These are phyloP conservation scores for Monarcha castaneiventris DNA, from an alignment of 2,113 vertebrate genomes.

Conservation along the genomic window DNA sequence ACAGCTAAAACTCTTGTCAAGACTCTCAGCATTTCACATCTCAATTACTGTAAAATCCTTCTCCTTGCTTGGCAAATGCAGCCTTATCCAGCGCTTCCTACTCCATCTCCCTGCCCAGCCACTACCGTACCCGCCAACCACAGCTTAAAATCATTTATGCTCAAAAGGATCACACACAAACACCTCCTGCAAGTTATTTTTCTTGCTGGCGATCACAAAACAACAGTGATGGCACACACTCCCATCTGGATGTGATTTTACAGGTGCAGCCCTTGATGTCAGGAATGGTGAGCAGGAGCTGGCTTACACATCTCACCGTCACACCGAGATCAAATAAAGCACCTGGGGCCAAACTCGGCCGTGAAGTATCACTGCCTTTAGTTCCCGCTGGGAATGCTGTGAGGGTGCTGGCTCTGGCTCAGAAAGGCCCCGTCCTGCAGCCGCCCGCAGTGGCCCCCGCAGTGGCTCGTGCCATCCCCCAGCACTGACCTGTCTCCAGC, in stretches of 20 bases:
- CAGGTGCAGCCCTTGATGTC: background rate
- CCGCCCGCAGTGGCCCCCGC: rapidly evolving
- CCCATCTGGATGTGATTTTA: background rate
- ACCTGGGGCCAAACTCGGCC: background rate
- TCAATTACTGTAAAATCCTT: slow-evolving; percentile 70
- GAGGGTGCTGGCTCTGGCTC: background rate
- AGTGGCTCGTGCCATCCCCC: background rate
- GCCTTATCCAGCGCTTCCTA: slow-evolving; percentile 52
- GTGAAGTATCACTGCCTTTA: background rate
- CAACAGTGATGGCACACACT: background rate
- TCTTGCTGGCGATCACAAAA: background rate
- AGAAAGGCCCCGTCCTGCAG: background rate
- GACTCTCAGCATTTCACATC: slow-evolving; percentile 68
- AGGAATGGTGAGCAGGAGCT: background rate
- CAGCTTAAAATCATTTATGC: slow-evolving; percentile 59
- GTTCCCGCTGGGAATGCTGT: background rate
- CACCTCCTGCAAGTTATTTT: slow-evolving; percentile 31
- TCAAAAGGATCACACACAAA: slow-evolving; percentile 47
- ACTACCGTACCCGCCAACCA: slow-evolving; percentile 44
- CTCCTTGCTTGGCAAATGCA: slow-evolving; percentile 63
- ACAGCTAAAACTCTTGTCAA: slow-evolving; percentile 72
- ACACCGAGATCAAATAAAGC: background rate
- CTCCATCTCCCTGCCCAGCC: slow-evolving; percentile 58
- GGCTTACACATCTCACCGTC: background rate
- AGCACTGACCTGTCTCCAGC: background rate